These are phyloP conservation scores for Neofelis nebulosa DNA, from an alignment of 2,113 vertebrate genomes.

Conservation along the genomic window DNA sequence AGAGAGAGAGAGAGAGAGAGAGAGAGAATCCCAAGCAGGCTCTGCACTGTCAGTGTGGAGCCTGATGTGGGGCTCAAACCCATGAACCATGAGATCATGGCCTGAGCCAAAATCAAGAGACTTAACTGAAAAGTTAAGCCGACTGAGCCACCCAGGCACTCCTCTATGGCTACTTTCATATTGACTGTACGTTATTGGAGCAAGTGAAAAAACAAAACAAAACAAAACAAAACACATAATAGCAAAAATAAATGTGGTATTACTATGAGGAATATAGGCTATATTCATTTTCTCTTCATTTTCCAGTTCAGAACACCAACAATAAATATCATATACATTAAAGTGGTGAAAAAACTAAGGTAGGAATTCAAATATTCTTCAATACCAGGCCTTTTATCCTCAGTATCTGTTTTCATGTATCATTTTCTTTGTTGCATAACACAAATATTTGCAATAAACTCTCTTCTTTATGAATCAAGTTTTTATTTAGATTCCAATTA, in stretches of 20 bases:
- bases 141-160: no score
- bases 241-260: not conserved
- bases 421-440: not conserved
- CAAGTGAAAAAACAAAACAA: not conserved
- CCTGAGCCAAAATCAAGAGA: no score
- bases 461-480: not conserved
- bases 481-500: no score
- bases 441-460: not conserved
- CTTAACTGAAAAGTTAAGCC: no score
- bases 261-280: not conserved
- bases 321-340: not conserved
- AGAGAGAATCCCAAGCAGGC: no score
- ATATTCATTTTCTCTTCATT: not conserved
- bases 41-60: no score
- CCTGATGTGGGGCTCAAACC: no score
- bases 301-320: not conserved
- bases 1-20: no score
- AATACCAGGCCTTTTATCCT: not conserved
- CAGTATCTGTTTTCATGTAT: not conserved
- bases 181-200: not conserved
- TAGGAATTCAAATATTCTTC: conserved; percentile 23
- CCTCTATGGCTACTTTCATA: not conserved
- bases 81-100: no score
- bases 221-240: not conserved
- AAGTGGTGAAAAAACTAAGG: not conserved